Conservation (phyloP, 2,113 vertebrate genomes). For the Odontophorus gujanensis region DNA sequence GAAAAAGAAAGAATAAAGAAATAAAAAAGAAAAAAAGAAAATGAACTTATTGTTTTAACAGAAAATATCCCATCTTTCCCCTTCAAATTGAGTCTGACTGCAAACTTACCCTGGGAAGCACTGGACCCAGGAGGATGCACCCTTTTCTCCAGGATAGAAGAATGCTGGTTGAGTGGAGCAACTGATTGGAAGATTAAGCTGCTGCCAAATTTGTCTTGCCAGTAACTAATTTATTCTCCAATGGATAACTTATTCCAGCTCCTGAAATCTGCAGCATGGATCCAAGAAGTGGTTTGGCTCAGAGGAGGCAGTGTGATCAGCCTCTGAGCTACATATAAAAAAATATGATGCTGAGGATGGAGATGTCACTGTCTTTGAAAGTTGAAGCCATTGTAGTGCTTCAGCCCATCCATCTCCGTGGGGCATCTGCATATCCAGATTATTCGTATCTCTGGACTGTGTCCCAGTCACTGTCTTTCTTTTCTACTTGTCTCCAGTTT, state of each 20-base stretch:
- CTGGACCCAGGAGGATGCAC: background rate
- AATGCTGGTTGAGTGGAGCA: constrained; percentile 10
- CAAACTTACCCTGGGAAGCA: background rate
- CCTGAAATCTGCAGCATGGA: background rate
- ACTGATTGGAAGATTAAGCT: constrained; percentile 35
- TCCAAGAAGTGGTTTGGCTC: constrained; percentile 51
- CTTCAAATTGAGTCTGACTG: background rate
- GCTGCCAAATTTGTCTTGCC: constrained; percentile 57
- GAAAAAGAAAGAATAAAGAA: background rate
- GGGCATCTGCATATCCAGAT: background rate
- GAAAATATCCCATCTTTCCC: background rate
- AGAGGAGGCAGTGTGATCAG: background rate
- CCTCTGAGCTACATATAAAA: background rate
- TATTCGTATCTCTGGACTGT: rapidly evolving
- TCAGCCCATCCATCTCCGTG: background rate
- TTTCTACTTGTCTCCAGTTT: background rate
- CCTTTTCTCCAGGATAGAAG: background rate
- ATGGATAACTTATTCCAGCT: constrained; percentile 41
- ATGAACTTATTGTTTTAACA: background rate
- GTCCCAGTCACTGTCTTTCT: background rate
- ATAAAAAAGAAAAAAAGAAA: background rate
- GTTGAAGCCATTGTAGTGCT: background rate
- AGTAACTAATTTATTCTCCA: constrained; percentile 57
- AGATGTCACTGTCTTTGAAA: background rate
- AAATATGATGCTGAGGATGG: background rate